Evolutionary conservation across 2,888 invertebrate species (phyloP).

Genomic region (Mesorhabditis spiculigera): DNA sequence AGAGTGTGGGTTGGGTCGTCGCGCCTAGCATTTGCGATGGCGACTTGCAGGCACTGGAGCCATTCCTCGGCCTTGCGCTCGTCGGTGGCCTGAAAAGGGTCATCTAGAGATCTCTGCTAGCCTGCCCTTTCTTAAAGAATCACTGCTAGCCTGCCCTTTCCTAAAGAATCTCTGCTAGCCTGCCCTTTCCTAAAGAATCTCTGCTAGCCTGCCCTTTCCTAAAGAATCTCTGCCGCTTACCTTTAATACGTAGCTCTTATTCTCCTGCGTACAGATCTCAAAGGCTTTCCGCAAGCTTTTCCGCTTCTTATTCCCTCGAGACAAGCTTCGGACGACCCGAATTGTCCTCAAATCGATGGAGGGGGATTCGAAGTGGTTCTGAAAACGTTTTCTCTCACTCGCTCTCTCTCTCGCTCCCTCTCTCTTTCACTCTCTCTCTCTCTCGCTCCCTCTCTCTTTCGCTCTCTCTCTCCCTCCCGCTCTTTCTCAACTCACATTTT

Average conservation of each 20-base stretch:
- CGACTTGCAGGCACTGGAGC: conserved; percentile 89
- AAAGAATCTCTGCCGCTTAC: conserved; percentile 17
- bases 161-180: neutral
- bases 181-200: neutral
- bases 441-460: too few species aligned
- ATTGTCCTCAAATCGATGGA: conserved; percentile 84
- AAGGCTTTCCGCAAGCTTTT: conserved; percentile 87
- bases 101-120: conserved; percentile 1
- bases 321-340: conserved; percentile 85
- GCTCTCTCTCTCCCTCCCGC: too few species aligned
- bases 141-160: neutral
- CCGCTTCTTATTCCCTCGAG: conserved; percentile 71
- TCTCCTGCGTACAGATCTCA: conserved; percentile 82
- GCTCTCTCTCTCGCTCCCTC: too few species aligned
- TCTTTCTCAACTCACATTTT: neutral
- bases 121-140: neutral
- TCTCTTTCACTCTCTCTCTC: too few species aligned
- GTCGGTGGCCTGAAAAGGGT: conserved; percentile 72
- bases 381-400: neutral
- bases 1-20: conserved; percentile 14
- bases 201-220: neutral
- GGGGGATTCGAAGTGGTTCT: conserved; percentile 18
- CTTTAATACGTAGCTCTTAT: conserved; percentile 85
- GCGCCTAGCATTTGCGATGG: conserved; percentile 78
- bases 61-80: conserved; percentile 91